Evolutionary conservation across 30 jellyfish, hydroid and myxozoan genomes (phyloP).

Genomic region (Aurelia coerulea): DNA sequence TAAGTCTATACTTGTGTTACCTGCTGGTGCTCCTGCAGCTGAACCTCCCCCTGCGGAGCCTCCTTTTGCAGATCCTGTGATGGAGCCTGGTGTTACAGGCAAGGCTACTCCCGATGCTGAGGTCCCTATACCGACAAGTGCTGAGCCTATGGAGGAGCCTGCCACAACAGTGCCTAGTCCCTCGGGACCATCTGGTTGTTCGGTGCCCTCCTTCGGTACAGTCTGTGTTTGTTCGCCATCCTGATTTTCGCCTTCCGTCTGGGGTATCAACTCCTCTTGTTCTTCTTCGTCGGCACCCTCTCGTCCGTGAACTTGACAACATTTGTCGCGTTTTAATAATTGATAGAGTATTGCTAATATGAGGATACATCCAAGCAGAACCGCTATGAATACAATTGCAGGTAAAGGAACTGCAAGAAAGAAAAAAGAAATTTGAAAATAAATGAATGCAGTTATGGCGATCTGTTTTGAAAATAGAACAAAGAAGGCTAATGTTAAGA

Average conservation of each 20-base stretch:
- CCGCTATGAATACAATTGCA: slow-evolving; percentile 72
- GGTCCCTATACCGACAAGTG: slow-evolving; percentile 12
- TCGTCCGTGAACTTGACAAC: slow-evolving; percentile 74
- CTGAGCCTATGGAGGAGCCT: slow-evolving; percentile 23
- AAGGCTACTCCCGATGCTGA: neutral
- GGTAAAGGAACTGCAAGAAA: slow-evolving; percentile 69
- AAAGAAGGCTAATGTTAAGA: no score
- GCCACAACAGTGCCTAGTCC: slow-evolving; percentile 28
- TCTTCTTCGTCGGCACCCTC: slow-evolving; percentile 74
- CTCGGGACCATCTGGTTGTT: slow-evolving; percentile 32
- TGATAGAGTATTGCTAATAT: slow-evolving; percentile 50
- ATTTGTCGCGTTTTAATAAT: slow-evolving; percentile 62
- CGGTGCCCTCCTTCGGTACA: slow-evolving; percentile 23
- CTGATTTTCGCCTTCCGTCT: slow-evolving; percentile 19
- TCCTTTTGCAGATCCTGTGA: neutral
- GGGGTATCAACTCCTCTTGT: slow-evolving; percentile 33
- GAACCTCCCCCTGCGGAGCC: slow-evolving; percentile 25
- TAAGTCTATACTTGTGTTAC: slow-evolving; percentile 63
- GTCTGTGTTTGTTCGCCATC: slow-evolving; percentile 18
- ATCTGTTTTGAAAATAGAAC: no score
- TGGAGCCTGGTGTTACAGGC: neutral
- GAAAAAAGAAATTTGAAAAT: no score
- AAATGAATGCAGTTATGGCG: no score
- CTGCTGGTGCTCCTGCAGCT: slow-evolving; percentile 1
- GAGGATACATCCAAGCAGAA: slow-evolving; percentile 47